Base-by-base conservation (phyloP, 2,113 vertebrate species). In the Etheostoma cragini region DNA sequence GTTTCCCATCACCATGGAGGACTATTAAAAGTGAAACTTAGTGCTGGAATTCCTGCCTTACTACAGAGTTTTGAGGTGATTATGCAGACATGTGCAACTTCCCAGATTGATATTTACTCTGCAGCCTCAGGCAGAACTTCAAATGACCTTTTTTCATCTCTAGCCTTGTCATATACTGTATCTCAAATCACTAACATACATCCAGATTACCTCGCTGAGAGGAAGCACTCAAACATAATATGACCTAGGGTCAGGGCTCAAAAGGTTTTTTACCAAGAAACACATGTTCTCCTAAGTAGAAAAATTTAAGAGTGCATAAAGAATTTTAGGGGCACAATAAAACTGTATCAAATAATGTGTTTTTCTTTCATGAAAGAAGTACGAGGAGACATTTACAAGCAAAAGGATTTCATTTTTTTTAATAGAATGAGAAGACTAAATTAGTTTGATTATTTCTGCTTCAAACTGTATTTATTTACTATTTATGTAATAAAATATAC, bases 11-110 rank as follows among this genome's bases (percentile, higher is more conserved):
- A 74, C 26, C 4, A 52, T 21, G 38, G 22, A 84, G 60, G 47
- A n/a, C 33, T 38, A 26, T 54, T 49, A 30, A 42, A 42, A 76
- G 17, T 45, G 52, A 78, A 76, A 70, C 21, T 35, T 16, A 80
- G 54, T 66, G 6, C 16, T 64, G 24, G 61, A 56, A 72, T 81
- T 84, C 84, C 57, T 49, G 60, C 64, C 76, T 82, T 60, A 77
- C 14, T 8, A 30, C 19, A 68, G 61, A 50, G 57, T 15, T 19
- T 65, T 73, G 6, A 58, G 21, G 15, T 49, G 54, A 71, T 24
- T 53, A 14, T 45, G 53, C 14, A 35, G 61, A 35, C 17, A 65
- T 24, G 22, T 26, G 26, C 33, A 1, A 2, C 17, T 67, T 84
- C 33, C 52, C 26, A 15, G 50, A 30, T 8, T 21, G 61, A 72